Conservation (phyloP, 2,113 vertebrate genomes). For the Otus sunia region DNA sequence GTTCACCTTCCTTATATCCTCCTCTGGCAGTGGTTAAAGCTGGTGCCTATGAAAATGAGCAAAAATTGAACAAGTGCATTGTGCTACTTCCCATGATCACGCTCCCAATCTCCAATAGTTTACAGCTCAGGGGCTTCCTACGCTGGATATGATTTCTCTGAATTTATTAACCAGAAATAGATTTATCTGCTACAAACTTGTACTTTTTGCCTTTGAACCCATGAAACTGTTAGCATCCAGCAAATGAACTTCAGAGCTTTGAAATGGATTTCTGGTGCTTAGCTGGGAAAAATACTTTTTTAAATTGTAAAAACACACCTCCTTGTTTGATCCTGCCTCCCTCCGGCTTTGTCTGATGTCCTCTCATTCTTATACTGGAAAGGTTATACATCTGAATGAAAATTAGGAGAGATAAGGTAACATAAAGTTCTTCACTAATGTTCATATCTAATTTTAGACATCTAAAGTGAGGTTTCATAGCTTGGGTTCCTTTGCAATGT, state of each 20-base stretch:
- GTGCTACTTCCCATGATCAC: neutral
- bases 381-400: neutral
- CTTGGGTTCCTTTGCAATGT: neutral
- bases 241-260: neutral
- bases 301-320: neutral
- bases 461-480: neutral
- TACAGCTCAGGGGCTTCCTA: neutral
- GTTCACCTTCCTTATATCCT: neutral
- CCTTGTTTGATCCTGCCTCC: neutral
- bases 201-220: neutral
- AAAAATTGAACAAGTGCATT: neutral
- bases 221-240: neutral
- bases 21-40: neutral
- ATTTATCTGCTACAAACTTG: neutral
- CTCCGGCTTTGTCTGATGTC: neutral
- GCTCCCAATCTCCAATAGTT: neutral
- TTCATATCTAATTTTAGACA: neutral
- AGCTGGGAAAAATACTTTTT: neutral
- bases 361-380: neutral
- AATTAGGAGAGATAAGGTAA: neutral
- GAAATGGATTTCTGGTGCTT: neutral
- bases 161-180: neutral
- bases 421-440: neutral
- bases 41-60: neutral
- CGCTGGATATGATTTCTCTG: neutral